Conservation (phyloP, 2,113 vertebrate species). For the Oenanthe oenanthe region DNA sequence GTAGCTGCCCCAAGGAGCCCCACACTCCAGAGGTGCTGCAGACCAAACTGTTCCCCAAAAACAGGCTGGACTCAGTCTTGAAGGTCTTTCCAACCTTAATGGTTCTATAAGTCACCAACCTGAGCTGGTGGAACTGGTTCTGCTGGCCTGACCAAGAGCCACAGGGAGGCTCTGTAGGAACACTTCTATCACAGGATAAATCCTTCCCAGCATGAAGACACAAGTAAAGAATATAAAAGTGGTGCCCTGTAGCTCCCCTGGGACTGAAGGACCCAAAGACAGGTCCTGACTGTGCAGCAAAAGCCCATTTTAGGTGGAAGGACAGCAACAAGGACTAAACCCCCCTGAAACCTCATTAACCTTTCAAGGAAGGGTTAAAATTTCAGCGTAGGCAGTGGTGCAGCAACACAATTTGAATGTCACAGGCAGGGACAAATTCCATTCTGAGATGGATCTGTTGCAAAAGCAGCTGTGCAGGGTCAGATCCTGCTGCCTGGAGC, state of each 20-base stretch:
- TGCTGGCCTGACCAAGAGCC: background rate
- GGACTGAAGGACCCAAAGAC: background rate
- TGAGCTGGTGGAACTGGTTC: background rate
- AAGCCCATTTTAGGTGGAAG: background rate
- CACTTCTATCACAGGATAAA: background rate
- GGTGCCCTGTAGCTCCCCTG: background rate
- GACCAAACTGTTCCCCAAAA: background rate
- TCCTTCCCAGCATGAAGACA: background rate
- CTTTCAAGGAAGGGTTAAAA: background rate
- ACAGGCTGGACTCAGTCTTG: background rate
- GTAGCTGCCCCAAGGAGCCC: background rate
- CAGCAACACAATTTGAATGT: background rate
- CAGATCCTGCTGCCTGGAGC: background rate
- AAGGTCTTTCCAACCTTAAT: background rate
- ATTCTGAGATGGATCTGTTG: background rate
- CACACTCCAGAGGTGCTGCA: accelerated
- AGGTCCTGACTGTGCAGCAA: background rate
- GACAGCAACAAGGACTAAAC: background rate
- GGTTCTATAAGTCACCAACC: background rate
- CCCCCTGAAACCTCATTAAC: background rate
- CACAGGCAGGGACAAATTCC: background rate
- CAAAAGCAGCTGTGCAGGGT: background rate
- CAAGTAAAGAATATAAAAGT: background rate
- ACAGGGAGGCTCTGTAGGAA: background rate
- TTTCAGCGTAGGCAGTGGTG: background rate